phyloP scores from a whole-genome alignment of 2,113 vertebrate genomes.

The Bagarius yarrelli region DNA sequence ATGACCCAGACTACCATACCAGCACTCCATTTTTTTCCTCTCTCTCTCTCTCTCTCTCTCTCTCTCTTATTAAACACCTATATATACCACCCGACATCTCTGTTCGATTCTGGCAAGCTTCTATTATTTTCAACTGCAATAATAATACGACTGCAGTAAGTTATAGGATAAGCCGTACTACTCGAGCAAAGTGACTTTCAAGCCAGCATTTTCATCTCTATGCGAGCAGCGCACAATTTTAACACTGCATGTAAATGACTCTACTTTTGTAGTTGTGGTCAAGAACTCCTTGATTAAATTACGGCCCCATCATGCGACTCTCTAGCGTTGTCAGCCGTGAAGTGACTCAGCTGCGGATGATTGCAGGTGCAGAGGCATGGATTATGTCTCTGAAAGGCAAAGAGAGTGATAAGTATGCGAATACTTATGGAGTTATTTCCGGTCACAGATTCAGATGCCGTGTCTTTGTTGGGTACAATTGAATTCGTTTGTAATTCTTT shows the following conservation, averaged over 20 bases:
- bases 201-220: not conserved
- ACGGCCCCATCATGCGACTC: slow-evolving; percentile 38
- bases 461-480: not conserved
- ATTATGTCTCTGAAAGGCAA: slow-evolving; percentile 49
- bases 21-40: not conserved
- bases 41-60: slow-evolving; percentile 9
- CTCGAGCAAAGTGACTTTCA: slow-evolving; percentile 22
- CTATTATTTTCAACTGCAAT: not conserved
- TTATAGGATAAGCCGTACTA: slow-evolving; percentile 26
- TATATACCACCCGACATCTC: not conserved
- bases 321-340: slow-evolving; percentile 36
- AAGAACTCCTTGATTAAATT: slow-evolving; percentile 49
- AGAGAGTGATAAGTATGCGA: slow-evolving; percentile 34
- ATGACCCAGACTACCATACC: not conserved
- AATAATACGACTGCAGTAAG: slow-evolving; percentile 19
- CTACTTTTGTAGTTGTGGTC: slow-evolving; percentile 45
- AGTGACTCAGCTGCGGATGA: slow-evolving; percentile 44
- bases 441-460: not conserved
- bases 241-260: slow-evolving; percentile 44
- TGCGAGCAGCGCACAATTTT: slow-evolving; percentile 33
- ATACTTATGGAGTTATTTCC: not conserved
- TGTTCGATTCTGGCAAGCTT: slow-evolving; percentile 4
- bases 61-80: slow-evolving; percentile 10
- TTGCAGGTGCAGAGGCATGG: slow-evolving; percentile 62
- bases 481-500: slow-evolving; percentile 9